A percentile compares a stretch with the other conserved stretches of the same genome.
These are phyloP conservation scores for Mesoclemmys tuberculata DNA, from an alignment of 2,113 vertebrate genomes.

Conservation along the genomic window DNA sequence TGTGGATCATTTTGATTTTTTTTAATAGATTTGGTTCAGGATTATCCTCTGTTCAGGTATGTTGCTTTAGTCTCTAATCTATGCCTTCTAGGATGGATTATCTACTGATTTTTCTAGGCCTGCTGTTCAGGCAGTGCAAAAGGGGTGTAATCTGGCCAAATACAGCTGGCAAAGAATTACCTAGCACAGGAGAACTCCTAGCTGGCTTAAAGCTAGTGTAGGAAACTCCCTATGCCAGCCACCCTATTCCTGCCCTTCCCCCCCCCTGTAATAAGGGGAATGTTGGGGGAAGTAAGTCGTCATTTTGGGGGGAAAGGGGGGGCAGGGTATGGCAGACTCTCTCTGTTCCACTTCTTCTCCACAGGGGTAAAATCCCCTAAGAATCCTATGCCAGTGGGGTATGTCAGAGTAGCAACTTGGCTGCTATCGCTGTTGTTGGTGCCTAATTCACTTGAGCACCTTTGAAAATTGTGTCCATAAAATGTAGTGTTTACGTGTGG, in stretches of 20 bases:
- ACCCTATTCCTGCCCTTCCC: not conserved
- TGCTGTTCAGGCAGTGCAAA: not conserved
- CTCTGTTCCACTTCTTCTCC: not conserved
- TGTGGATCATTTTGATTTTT: not conserved
- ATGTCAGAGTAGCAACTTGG: fast-evolving
- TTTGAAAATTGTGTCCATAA: not conserved
- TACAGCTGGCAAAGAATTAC: not conserved
- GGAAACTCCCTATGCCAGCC: not conserved
- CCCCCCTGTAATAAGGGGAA: not conserved
- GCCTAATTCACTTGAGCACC: fast-evolving
- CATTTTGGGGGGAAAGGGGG: fast-evolving
- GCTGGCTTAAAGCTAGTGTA: not conserved
- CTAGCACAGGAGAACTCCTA: not conserved
- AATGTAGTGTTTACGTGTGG: not conserved
- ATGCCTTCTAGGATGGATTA: not conserved
- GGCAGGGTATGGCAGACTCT: fast-evolving
- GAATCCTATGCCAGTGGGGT: fast-evolving
- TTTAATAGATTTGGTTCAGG: not conserved
- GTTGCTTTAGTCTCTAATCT: not conserved
- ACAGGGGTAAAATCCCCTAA: not conserved
- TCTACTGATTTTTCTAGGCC: not conserved
- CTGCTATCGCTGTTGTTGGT: not conserved
- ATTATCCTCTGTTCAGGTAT: not conserved
- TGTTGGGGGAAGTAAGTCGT: not conserved
- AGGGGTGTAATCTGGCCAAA: not conserved